Conservation (phyloP, 2,113 vertebrate genomes). For the Scolopax mira region DNA sequence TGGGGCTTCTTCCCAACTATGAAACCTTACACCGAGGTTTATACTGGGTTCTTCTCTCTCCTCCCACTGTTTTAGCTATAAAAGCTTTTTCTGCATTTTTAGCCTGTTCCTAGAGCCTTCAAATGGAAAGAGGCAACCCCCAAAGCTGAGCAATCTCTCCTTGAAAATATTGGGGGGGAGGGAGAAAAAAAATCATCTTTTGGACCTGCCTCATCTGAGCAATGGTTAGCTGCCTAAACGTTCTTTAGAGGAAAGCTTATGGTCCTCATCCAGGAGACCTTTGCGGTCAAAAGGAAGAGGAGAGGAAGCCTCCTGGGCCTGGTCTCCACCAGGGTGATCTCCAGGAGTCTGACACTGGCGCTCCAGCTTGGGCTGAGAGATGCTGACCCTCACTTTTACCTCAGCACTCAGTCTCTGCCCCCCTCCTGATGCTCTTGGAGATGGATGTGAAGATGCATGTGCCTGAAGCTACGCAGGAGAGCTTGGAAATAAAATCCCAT, state of each 20-base stretch:
- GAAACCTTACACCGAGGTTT: background rate
- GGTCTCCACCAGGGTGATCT: background rate
- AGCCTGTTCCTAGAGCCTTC: background rate
- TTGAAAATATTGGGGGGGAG: background rate
- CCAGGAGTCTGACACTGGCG: background rate
- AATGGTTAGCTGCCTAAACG: rapidly evolving
- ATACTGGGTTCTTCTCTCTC: background rate
- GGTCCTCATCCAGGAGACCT: background rate
- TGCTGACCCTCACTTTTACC: background rate
- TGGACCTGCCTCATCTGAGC: background rate
- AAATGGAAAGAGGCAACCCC: background rate
- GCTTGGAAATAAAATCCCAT: background rate
- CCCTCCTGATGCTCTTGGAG: background rate
- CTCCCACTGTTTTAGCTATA: background rate
- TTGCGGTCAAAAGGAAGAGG: background rate
- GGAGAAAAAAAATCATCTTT: background rate
- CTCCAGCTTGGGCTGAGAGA: background rate
- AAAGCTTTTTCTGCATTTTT: background rate
- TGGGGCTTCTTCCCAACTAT: background rate
- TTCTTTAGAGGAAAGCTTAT: background rate
- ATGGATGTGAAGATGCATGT: rapidly evolving
- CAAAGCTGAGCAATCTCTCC: background rate
- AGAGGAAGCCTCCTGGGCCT: rapidly evolving
- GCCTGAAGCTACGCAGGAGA: background rate
- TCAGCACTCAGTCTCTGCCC: background rate